These are phyloP conservation scores for Channa striata DNA, from an alignment of 2,797 vertebrate species.

Conservation along the genomic window DNA sequence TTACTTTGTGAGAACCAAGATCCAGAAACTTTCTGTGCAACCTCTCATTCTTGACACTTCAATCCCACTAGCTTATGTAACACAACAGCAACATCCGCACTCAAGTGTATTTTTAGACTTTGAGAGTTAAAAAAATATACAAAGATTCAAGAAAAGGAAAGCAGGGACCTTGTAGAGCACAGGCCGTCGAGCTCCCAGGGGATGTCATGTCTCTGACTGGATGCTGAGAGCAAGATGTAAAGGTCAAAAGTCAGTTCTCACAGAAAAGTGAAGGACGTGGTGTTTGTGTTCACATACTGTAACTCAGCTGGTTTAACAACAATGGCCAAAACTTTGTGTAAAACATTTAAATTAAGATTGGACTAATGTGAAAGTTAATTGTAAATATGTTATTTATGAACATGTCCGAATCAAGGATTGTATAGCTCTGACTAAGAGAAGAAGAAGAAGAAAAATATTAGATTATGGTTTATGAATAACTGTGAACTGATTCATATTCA, in stretches of 20 bases:
- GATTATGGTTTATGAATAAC: no score
- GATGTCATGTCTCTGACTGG: conserved; percentile 72
- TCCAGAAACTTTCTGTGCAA: conserved; percentile 73
- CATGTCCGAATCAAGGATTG: background rate
- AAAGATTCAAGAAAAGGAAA: conserved; percentile 74
- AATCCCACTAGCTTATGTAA: conserved; percentile 76
- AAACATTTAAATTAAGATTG: conserved; percentile 24
- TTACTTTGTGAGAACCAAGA: conserved; percentile 70
- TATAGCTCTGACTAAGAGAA: no score
- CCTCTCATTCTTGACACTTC: conserved; percentile 77
- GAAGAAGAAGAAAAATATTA: no score
- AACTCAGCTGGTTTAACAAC: conserved; percentile 48
- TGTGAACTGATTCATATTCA: no score
- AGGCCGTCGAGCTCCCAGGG: conserved; percentile 66
- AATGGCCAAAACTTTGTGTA: conserved; percentile 33
- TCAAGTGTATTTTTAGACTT: conserved; percentile 79
- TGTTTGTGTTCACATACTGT: conserved; percentile 71
- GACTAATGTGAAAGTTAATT: background rate
- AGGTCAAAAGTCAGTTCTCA: conserved; percentile 78
- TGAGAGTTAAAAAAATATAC: conserved; percentile 74
- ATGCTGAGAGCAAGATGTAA: conserved; percentile 74
- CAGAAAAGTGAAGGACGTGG: conserved; percentile 81
- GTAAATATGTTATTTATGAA: background rate
- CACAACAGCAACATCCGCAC: conserved; percentile 74
- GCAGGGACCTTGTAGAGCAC: conserved; percentile 71